Base-by-base conservation (phyloP, 2,888 invertebrate species). In the Drosophila anomelani region DNA sequence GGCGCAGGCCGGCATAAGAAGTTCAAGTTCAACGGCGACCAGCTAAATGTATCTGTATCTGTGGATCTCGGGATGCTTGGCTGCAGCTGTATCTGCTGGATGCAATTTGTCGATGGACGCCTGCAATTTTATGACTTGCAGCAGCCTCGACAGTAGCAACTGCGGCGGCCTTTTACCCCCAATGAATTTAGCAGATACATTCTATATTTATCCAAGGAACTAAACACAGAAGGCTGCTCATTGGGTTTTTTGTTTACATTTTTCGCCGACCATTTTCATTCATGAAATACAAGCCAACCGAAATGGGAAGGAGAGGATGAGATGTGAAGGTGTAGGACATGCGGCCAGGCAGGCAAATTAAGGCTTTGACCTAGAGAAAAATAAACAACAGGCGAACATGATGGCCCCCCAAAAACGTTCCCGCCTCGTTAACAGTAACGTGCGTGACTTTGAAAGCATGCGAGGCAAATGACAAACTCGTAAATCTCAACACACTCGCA, bases 291-390 rank as follows among this genome's bases (percentile, higher is more conserved):
- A 75, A 60, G 73, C 84, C 70, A 56, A 85, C 29, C 0, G 83
- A 63, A 63, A 60, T 36, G 29, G 7, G 6, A 7, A 12, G 1
- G 17, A 51, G 32, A 51, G 23, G 13, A 55, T 41, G 3, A 26
- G 9, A 38, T 34, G 55, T 57, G 60, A 34, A 34, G 29, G 29
- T 29, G 29, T 29, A 61, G 44, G 70, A 73, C 78, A 53, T 15
- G 51, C 34, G 17, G 49, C 73, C 80, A 75, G 69, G 61, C 84
- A 77, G 80, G 81, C 86, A 85, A 88, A 86, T 86, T 86, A 86
- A 86, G 88, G 86, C 86, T 88, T 88, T 86, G 85, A 86, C 85
- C 85, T 88, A 86, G 84, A 88, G 88, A 85, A 80, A 82, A 81
- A 75, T 74, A 80, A 82, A 83, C 82, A 83, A 77, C 58, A 72